Conservation (phyloP, 2,113 vertebrate species). For the Pollachius pollachius region DNA sequence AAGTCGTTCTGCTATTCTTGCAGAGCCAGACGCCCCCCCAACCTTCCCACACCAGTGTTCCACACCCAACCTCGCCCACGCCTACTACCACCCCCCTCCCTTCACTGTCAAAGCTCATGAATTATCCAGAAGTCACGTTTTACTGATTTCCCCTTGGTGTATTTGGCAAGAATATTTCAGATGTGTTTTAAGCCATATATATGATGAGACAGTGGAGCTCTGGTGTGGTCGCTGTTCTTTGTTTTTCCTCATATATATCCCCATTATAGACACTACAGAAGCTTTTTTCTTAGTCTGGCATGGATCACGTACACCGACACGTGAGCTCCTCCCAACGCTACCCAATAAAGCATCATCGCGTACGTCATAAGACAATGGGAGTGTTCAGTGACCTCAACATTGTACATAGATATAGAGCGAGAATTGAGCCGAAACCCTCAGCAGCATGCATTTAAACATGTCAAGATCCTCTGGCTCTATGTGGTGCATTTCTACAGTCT, state of each 20-base stretch:
- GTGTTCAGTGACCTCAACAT: slow-evolving; percentile 9
- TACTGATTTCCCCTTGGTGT: background rate
- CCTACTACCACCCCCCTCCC: too few species aligned
- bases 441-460: background rate
- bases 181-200: too few species aligned
- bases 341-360: slow-evolving; percentile 30
- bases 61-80: too few species aligned
- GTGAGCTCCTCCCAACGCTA: slow-evolving; percentile 48
- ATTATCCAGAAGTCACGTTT: background rate
- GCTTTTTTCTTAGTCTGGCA: background rate
- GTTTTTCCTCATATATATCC: too few species aligned
- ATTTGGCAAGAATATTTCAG: too few species aligned
- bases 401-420: slow-evolving; percentile 17
- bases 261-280: too few species aligned
- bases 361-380: slow-evolving; percentile 13
- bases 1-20: too few species aligned
- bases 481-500: slow-evolving; percentile 25
- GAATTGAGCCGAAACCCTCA: slow-evolving; percentile 5
- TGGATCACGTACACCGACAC: slow-evolving; percentile 39
- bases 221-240: too few species aligned
- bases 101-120: background rate
- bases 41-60: too few species aligned
- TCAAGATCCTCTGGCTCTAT: slow-evolving; percentile 18
- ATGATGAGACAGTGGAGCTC: too few species aligned
- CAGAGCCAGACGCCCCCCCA: too few species aligned